Evolutionary conservation across 2,113 vertebrate species (phyloP), one percentile per base, ranked within the genome.

Genomic region (Grallaria varia): DNA sequence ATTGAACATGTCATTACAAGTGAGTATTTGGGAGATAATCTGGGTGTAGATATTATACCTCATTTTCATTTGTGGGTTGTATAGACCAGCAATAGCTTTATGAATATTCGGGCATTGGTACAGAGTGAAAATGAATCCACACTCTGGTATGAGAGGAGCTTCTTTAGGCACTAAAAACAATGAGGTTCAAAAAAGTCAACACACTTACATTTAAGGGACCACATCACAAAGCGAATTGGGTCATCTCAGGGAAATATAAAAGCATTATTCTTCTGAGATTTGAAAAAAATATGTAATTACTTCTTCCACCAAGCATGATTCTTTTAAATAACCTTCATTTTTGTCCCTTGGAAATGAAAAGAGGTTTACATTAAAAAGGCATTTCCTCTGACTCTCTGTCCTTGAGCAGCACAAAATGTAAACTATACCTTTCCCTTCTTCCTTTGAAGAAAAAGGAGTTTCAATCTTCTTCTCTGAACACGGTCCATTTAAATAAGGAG

Each of bases 401-500:
- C 98, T 98, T 98, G 98, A 98, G 96, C 96, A 83, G 92, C 90
- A 98, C 97, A 97, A 97, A 98, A 97, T 98, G 96, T 97, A 98
- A 98, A 98, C 98, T 97, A 96, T 96, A 96, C 97, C 95, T 96
- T 97, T 98, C 94, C 94, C 97, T 95, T 96, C 94, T 97, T 96
- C 96, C 97, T 97, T 96, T 96, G 97, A 98, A 98, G 97, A 96
- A 97, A 97, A 95, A 93, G 91, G 97, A 96, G 94, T 95, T 98
- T 97, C 98, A 97, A 97, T 98, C 97, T 98, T 97, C 94, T 96
- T 92, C 95, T 89, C 95, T 94, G 97, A 98, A 97, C 98, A 97
- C 45, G 60, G 97, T 93, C 98, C 98, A 98, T 99, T 99, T 99
- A 98, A 99, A 99, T 98, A 98, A 98, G 97, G 85, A 98, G 98